phyloP scores from a whole-genome alignment of 2,888 invertebrate genomes.

The Colostygia pectinataria region DNA sequence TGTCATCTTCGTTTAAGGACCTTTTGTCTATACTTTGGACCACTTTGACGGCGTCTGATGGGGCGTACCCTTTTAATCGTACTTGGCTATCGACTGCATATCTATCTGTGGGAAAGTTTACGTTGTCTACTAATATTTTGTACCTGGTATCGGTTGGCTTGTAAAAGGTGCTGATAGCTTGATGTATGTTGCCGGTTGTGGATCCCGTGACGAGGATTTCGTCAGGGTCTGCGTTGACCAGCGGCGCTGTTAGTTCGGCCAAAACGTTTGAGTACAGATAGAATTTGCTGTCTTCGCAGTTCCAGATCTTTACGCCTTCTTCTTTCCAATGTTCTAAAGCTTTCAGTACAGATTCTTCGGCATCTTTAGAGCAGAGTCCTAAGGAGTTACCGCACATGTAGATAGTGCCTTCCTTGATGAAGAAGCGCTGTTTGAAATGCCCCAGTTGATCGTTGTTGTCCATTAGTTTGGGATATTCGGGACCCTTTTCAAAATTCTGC shows the following conservation, averaged over 20 bases:
- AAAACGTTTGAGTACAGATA: constrained; percentile 55
- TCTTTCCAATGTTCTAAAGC: constrained; percentile 60
- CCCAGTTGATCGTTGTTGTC: constrained; percentile 65
- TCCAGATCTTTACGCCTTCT: constrained; percentile 65
- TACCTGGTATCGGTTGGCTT: constrained; percentile 58
- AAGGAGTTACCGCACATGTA: constrained; percentile 72
- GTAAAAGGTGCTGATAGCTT: constrained; percentile 66
- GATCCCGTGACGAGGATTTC: constrained; percentile 57
- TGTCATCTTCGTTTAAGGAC: constrained; percentile 57
- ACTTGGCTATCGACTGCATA: constrained; percentile 72
- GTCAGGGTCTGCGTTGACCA: constrained; percentile 59
- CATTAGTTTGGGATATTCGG: constrained; percentile 52
- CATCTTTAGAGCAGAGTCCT: constrained; percentile 65
- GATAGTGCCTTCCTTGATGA: constrained; percentile 51
- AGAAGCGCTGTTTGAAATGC: constrained; percentile 60
- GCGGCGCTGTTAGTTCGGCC: constrained; percentile 59
- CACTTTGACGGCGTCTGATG: constrained; percentile 64
- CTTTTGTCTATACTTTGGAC: constrained; percentile 51
- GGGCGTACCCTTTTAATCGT: constrained; percentile 58
- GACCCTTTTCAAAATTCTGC: constrained; percentile 47
- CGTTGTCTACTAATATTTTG: constrained; percentile 67
- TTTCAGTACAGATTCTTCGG: constrained; percentile 49
- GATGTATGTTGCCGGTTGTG: constrained; percentile 65
- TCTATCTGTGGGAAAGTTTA: constrained; percentile 70
- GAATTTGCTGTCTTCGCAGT: constrained; percentile 57